Evolutionary conservation across 1,140 invertebrate genomes (phyloP).

Genomic region (Pemphigus obesinymphae): DNA sequence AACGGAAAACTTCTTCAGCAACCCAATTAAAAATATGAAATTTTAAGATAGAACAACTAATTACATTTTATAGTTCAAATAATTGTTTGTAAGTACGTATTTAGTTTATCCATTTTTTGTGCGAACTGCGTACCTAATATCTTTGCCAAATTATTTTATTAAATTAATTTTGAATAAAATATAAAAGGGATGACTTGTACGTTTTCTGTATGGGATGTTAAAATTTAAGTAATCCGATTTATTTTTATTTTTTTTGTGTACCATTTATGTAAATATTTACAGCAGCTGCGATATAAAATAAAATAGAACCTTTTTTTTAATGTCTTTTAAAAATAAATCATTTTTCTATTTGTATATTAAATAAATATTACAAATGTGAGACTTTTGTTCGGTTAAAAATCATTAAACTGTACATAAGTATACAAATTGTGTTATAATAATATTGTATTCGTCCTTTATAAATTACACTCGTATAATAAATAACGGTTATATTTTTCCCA

Average conservation of each 20-base stretch:
- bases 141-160: not conserved
- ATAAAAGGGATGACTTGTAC: not conserved
- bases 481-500: too few relatives aligned
- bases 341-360: not conserved
- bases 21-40: not conserved
- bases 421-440: not conserved
- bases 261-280: constrained; percentile 22
- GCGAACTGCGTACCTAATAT: not conserved
- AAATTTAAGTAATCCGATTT: not conserved
- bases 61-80: not conserved
- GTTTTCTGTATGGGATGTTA: not conserved
- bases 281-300: not conserved
- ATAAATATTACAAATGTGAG: not conserved
- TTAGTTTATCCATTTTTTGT: not conserved
- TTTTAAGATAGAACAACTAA: not conserved
- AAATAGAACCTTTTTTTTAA: not conserved
- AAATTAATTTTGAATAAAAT: not conserved
- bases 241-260: not conserved
- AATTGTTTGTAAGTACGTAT: not conserved
- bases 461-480: too few relatives aligned
- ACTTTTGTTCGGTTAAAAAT: not conserved
- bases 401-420: not conserved
- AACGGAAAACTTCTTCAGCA: not conserved
- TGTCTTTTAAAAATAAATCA: not conserved
- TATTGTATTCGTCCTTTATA: too few relatives aligned